phyloP scores from a whole-genome alignment of 2,797 vertebrate species.

The Discoglossus pictus region DNA sequence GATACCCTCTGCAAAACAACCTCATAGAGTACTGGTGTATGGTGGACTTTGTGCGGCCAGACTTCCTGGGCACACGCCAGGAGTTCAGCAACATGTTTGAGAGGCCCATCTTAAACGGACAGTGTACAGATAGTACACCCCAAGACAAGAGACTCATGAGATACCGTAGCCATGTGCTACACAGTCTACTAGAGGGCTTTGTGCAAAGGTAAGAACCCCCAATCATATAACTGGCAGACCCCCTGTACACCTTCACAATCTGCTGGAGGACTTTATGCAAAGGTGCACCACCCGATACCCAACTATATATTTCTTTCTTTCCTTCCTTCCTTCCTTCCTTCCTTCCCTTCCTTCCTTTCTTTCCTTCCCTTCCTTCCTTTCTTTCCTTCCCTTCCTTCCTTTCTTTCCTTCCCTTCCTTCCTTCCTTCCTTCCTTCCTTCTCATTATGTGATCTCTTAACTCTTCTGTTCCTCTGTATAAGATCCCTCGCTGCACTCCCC shows the following conservation, averaged over 20 bases:
- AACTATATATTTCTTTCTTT: too few species aligned
- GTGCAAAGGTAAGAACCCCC: conserved; percentile 85
- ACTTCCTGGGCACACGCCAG: conserved; percentile 92
- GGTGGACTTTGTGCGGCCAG: conserved; percentile 96
- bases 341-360: too few species aligned
- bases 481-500: too few species aligned
- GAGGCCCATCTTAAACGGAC: conserved; percentile 93
- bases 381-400: too few species aligned
- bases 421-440: conserved; percentile 30
- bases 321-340: too few species aligned
- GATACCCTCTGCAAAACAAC: conserved; percentile 98
- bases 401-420: neutral
- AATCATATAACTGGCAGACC: rapidly evolving
- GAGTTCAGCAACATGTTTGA: conserved; percentile 99
- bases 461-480: too few species aligned
- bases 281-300: too few species aligned
- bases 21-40: conserved; percentile 98
- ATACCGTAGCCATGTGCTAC: conserved; percentile 94
- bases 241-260: too few species aligned
- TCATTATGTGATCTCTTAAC: too few species aligned
- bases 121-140: conserved; percentile 94
- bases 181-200: conserved; percentile 94
- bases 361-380: too few species aligned
- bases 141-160: conserved; percentile 94
- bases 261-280: too few species aligned